Percentiles rank a stretch among this genome's conserved stretches.
These are phyloP conservation scores for Hemichromis elongatus DNA, from an alignment of 2,113 vertebrate genomes.

Conservation along the genomic window DNA sequence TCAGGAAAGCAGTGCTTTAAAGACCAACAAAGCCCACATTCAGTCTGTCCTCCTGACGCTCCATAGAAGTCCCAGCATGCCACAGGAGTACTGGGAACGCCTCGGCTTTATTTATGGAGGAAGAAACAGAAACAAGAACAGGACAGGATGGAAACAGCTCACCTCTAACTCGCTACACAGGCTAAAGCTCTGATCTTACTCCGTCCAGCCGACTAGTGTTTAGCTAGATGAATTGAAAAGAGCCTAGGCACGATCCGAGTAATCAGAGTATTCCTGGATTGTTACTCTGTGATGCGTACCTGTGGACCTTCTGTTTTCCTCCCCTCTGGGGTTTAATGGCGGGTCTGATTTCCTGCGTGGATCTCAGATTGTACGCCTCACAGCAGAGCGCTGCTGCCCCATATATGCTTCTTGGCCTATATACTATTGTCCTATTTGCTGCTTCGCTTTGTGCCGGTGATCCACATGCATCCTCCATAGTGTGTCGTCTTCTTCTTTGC, in stretches of 20 bases:
- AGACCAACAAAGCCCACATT: neutral
- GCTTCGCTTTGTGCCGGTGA: constrained; percentile 9
- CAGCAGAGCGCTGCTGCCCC: constrained; percentile 40
- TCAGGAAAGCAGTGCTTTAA: neutral
- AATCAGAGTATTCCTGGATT: neutral
- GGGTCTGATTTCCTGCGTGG: neutral
- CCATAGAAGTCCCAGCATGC: neutral
- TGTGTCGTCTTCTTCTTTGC: neutral
- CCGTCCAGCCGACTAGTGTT: neutral
- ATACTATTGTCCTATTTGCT: constrained; percentile 57
- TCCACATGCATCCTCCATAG: constrained; percentile 34
- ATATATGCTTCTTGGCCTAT: constrained; percentile 58
- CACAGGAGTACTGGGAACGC: neutral
- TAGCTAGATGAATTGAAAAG: neutral
- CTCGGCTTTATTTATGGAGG: neutral
- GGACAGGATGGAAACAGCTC: neutral
- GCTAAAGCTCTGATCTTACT: neutral
- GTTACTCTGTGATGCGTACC: neutral
- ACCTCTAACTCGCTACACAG: neutral
- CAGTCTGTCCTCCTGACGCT: neutral
- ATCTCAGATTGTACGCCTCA: neutral
- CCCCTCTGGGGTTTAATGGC: neutral
- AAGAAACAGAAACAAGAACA: neutral
- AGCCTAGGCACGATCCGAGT: neutral
- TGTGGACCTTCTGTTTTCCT: neutral